Evolutionary conservation across 2,888 invertebrate species (phyloP).

Genomic region (Drosophila mulleri): DNA sequence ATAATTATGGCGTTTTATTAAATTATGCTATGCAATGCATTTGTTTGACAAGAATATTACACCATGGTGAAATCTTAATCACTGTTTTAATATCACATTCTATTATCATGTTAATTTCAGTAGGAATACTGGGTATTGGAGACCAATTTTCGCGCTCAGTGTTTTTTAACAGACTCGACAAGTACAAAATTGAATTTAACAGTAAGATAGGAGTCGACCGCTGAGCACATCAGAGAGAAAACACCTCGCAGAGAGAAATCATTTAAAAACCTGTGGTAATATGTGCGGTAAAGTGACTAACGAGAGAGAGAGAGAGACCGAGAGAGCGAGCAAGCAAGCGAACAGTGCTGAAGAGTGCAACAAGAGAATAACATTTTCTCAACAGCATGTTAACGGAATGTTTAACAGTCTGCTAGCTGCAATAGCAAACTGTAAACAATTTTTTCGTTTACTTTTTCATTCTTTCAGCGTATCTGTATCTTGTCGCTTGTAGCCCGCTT

Average conservation of each 20-base stretch:
- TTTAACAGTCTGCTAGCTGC: slow-evolving; percentile 23
- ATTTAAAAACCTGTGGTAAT: slow-evolving; percentile 28
- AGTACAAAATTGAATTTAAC: slow-evolving; percentile 27
- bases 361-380: slow-evolving; percentile 16
- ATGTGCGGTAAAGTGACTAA: slow-evolving; percentile 31
- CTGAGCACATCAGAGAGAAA: slow-evolving; percentile 20
- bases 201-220: slow-evolving; percentile 31
- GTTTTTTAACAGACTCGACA: slow-evolving; percentile 31
- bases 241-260: slow-evolving; percentile 32
- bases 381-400: slow-evolving; percentile 29
- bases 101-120: background rate
- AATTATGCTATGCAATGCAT: background rate
- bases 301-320: slow-evolving; percentile 24
- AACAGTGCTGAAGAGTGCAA: slow-evolving; percentile 40
- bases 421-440: slow-evolving; percentile 27
- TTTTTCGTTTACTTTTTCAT: slow-evolving; percentile 46
- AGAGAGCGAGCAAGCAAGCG: slow-evolving; percentile 11
- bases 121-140: slow-evolving; percentile 24
- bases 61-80: background rate
- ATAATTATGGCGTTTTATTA: background rate
- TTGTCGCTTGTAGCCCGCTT: slow-evolving; percentile 52
- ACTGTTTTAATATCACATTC: background rate
- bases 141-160: slow-evolving; percentile 9
- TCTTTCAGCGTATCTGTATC: slow-evolving; percentile 59
- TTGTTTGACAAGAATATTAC: background rate